A percentile compares a stretch with the other conserved stretches of the same genome.
These are phyloP conservation scores for Amiota mariae DNA, from an alignment of 2,888 invertebrate genomes.

Conservation along the genomic window DNA sequence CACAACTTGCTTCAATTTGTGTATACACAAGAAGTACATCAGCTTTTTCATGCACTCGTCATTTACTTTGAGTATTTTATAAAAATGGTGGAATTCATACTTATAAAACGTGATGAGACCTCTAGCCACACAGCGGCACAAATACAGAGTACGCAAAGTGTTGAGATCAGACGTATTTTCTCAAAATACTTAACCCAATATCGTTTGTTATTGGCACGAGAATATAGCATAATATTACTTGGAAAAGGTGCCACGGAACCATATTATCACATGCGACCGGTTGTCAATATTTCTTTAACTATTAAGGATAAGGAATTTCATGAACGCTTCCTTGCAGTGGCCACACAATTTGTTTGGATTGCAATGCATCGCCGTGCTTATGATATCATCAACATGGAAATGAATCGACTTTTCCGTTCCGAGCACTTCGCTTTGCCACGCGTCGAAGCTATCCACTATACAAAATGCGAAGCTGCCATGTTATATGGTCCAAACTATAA, in stretches of 20 bases:
- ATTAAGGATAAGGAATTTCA: conserved; percentile 56
- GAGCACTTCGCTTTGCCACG: conserved; percentile 60
- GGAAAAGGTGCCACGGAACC: conserved; percentile 55
- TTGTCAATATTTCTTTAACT: conserved; percentile 57
- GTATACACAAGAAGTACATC: conserved; percentile 53
- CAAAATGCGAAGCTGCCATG: conserved; percentile 52
- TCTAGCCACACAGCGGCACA: conserved; percentile 50
- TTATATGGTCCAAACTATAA: conserved; percentile 61
- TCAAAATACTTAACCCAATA: conserved; percentile 59
- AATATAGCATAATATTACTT: conserved; percentile 59
- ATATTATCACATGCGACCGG: conserved; percentile 57
- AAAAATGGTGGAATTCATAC: conserved; percentile 60
- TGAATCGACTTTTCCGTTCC: conserved; percentile 66
- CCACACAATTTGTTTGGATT: conserved; percentile 63
- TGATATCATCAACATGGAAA: conserved; percentile 61
- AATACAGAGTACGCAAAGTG: conserved; percentile 55
- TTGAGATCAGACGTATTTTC: conserved; percentile 56
- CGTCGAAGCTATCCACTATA: conserved; percentile 48
- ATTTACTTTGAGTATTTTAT: conserved; percentile 67
- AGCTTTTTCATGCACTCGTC: conserved; percentile 61
- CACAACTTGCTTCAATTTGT: conserved; percentile 57
- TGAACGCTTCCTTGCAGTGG: conserved; percentile 59
- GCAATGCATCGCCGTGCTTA: conserved; percentile 60
- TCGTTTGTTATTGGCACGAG: conserved; percentile 60
- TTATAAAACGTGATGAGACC: conserved; percentile 62